Percentiles rank a stretch among this genome's conserved stretches.
These are phyloP conservation scores for Platycheirus albimanus DNA, from an alignment of 2,888 invertebrate species.

Conservation along the genomic window DNA sequence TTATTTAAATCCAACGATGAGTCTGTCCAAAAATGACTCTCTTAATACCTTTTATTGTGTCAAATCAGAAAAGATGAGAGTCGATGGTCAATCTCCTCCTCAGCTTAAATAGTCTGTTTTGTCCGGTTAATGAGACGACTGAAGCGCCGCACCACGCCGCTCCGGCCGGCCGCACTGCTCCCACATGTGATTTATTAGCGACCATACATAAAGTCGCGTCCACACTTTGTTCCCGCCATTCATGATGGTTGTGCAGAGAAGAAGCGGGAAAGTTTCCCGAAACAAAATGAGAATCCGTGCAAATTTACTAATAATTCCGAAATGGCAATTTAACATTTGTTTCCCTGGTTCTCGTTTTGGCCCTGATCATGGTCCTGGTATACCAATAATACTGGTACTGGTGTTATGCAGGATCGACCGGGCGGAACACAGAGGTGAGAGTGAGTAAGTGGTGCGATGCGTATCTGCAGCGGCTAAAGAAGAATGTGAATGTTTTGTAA, in stretches of 20 bases:
- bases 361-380: background rate
- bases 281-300: slow-evolving; percentile 66
- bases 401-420: slow-evolving; percentile 11
- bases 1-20: slow-evolving; percentile 43
- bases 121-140: slow-evolving; percentile 69
- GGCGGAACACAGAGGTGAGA: slow-evolving; percentile 39
- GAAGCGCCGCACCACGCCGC: slow-evolving; percentile 53
- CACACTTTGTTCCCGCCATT: slow-evolving; percentile 66
- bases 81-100: slow-evolving; percentile 25
- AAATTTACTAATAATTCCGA: slow-evolving; percentile 73
- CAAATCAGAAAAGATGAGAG: slow-evolving; percentile 24
- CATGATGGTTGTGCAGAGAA: slow-evolving; percentile 21
- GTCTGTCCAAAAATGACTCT: slow-evolving; percentile 18
- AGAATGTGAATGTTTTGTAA: slow-evolving; percentile 70
- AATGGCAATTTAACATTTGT: slow-evolving; percentile 71
- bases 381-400: too few species aligned
- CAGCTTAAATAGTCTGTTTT: slow-evolving; percentile 50
- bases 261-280: slow-evolving; percentile 17
- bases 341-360: slow-evolving; percentile 19
- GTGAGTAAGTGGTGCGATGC: slow-evolving; percentile 51
- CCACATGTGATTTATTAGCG: slow-evolving; percentile 70
- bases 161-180: too few species aligned
- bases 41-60: slow-evolving; percentile 36
- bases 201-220: slow-evolving; percentile 66
- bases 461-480: slow-evolving; percentile 65